A percentile compares a stretch with the other conserved stretches of the same genome.
Evolutionary conservation across 2,113 vertebrate genomes (phyloP).

Genomic region (Arothron firmamentum): DNA sequence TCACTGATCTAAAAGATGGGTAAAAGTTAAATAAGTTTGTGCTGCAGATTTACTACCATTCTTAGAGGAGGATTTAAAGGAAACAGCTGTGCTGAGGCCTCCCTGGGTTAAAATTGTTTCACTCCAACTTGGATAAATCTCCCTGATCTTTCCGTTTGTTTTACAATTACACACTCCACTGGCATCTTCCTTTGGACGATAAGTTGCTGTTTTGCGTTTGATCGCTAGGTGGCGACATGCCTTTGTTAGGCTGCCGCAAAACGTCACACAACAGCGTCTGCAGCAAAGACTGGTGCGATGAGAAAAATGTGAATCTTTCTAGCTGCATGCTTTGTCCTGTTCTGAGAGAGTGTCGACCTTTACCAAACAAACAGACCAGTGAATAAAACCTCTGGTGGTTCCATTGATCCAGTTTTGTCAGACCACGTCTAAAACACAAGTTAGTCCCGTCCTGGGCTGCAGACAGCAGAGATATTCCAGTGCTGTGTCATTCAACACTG

Average conservation of each 20-base stretch:
- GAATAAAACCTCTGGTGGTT: not conserved
- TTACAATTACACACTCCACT: constrained; percentile 43
- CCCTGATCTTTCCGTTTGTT: constrained; percentile 44
- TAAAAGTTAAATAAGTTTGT: no score
- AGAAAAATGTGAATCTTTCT: no score
- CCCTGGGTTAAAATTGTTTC: constrained; percentile 18
- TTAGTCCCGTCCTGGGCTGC: not conserved
- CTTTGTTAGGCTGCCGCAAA: not conserved
- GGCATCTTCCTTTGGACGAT: not conserved
- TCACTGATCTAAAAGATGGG: no score
- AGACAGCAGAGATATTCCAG: not conserved
- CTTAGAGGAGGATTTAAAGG: constrained; percentile 5
- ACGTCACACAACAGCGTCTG: not conserved
- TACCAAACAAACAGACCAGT: constrained; percentile 6
- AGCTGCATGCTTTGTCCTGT: no score
- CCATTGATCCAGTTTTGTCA: no score
- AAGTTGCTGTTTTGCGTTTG: constrained; percentile 33
- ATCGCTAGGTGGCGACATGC: constrained; percentile 52
- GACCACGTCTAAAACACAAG: no score
- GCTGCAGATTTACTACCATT: not conserved
- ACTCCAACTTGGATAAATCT: constrained; percentile 16
- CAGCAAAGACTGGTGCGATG: not conserved
- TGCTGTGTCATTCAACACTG: constrained; percentile 10
- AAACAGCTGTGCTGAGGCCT: not conserved
- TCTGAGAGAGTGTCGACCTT: not conserved